A percentile compares a stretch with the other conserved stretches of the same genome.
These are phyloP conservation scores for Agapostemon virescens DNA, from an alignment of 2,888 invertebrate species.

Conservation along the genomic window DNA sequence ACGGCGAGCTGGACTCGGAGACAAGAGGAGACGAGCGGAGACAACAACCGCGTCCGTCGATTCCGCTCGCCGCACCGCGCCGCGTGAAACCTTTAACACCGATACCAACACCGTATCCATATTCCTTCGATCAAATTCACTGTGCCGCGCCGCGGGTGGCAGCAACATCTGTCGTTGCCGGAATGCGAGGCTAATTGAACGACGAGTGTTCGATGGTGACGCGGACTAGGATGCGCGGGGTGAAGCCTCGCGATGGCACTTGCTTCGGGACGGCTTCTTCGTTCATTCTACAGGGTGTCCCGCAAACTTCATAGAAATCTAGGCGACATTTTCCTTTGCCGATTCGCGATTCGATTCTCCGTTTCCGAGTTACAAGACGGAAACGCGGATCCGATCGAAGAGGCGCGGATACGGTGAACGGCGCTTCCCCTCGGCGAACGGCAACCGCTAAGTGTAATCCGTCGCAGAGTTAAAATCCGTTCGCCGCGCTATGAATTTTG, in stretches of 20 bases:
- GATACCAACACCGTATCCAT: constrained; percentile 59
- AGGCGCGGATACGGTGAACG: no score
- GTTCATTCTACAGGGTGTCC: background rate
- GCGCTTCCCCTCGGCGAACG: no score
- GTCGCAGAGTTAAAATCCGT: no score
- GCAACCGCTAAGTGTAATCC: no score
- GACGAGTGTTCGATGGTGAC: constrained; percentile 60
- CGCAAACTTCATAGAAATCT: no score
- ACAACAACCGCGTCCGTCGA: background rate
- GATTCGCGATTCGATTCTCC: no score
- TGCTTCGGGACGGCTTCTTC: background rate
- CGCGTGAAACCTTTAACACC: constrained; percentile 61
- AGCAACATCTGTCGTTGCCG: constrained; percentile 66
- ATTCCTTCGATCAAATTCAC: constrained; percentile 70
- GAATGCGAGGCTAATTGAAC: constrained; percentile 74
- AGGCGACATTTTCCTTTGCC: no score
- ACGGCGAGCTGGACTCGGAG: constrained; percentile 43
- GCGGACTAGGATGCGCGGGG: constrained; percentile 34
- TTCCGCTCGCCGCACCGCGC: constrained; percentile 26
- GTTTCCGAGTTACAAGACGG: no score
- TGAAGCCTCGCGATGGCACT: constrained; percentile 3
- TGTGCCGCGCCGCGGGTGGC: constrained; percentile 68
- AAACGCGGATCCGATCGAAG: no score
- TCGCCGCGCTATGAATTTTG: no score
- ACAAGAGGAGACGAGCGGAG: background rate